phyloP scores from a whole-genome alignment of 2,797 vertebrate genomes.

The Choloepus didactylus region DNA sequence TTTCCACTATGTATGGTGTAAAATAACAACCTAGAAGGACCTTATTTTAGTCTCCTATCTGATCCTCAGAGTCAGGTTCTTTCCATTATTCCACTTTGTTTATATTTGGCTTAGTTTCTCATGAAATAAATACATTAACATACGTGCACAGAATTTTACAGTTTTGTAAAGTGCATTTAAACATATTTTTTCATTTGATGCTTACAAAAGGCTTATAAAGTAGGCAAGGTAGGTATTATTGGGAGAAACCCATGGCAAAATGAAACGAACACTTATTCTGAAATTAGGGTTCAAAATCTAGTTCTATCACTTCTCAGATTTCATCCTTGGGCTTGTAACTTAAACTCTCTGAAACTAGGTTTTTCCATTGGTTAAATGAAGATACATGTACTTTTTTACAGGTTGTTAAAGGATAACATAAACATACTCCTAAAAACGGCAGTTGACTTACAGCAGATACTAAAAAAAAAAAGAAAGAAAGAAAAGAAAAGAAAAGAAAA shows the following conservation, averaged over 20 bases:
- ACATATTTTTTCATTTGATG: background rate
- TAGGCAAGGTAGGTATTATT: background rate
- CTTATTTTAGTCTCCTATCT: background rate
- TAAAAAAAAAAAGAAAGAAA: background rate
- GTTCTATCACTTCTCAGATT: background rate
- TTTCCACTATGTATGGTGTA: background rate
- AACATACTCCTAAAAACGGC: background rate
- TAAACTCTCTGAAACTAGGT: background rate
- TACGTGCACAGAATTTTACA: background rate
- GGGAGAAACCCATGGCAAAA: background rate
- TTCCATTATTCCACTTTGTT: background rate
- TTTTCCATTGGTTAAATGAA: background rate
- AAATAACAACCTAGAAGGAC: background rate
- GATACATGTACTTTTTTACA: background rate
- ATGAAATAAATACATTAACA: background rate
- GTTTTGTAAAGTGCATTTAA: background rate
- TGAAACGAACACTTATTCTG: constrained; percentile 8
- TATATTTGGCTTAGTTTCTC: background rate
- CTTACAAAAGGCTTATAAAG: background rate
- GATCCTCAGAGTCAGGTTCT: constrained; percentile 7
- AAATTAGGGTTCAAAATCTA: background rate
- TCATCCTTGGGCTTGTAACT: background rate
- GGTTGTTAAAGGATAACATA: background rate
- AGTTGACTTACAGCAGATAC: background rate
- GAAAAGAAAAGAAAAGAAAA: no score